Conservation (phyloP, 1,140 invertebrate species). For the Tetragnatha versicolor region DNA sequence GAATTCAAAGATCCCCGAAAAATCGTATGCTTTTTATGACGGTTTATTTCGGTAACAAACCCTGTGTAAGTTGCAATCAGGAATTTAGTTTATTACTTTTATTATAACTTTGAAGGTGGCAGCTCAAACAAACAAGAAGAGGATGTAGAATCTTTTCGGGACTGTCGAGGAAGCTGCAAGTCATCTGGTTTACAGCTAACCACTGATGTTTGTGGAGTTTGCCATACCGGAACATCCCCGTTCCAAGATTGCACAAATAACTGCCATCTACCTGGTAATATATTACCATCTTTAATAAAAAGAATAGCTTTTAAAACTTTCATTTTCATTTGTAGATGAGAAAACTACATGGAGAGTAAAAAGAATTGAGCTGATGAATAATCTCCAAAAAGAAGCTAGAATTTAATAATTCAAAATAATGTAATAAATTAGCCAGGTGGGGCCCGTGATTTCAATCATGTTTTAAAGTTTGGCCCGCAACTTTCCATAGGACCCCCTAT, state of each 20-base stretch:
- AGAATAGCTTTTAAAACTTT: too few relatives aligned
- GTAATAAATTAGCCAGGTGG: too few relatives aligned
- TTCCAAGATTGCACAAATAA: slow-evolving; percentile 47
- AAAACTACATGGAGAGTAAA: too few relatives aligned
- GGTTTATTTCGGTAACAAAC: neutral
- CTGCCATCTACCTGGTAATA: slow-evolving; percentile 34
- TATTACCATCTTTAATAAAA: too few relatives aligned
- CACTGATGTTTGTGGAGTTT: slow-evolving; percentile 24
- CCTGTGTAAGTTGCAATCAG: neutral
- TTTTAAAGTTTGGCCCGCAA: too few relatives aligned
- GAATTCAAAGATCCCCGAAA: neutral
- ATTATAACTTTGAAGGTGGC: neutral
- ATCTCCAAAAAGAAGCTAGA: too few relatives aligned
- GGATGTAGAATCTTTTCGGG: slow-evolving; percentile 22
- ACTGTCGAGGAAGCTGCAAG: slow-evolving; percentile 54
- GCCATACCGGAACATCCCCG: slow-evolving; percentile 26
- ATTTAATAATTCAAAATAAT: too few relatives aligned
- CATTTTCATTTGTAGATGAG: too few relatives aligned
- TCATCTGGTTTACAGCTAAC: neutral
- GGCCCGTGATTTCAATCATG: too few relatives aligned
- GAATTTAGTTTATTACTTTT: neutral
- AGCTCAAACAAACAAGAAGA: neutral
- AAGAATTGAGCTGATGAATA: too few relatives aligned
- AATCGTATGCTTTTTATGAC: neutral
- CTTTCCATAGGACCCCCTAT: too few relatives aligned